A percentile compares a stretch with the other conserved stretches of the same genome.
Conservation (phyloP, 2,888 invertebrate species). For the Taphrorychus bicolor region DNA sequence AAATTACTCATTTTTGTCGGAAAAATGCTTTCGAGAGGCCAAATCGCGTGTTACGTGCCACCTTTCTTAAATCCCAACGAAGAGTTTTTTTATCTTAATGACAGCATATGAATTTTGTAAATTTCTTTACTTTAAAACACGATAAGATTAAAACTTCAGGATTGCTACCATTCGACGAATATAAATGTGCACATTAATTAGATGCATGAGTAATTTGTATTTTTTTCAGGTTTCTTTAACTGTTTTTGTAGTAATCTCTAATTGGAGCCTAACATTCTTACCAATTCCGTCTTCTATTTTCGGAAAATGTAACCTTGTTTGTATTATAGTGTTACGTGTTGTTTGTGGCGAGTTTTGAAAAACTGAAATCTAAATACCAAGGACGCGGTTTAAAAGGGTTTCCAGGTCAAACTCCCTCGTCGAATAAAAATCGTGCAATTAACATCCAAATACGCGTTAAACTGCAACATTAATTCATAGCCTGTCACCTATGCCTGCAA, state of each 20-base stretch:
- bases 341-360: neutral
- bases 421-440: constrained; percentile 29
- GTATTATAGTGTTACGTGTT: neutral
- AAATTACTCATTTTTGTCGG: constrained; percentile 17
- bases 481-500: constrained; percentile 12
- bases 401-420: constrained; percentile 30
- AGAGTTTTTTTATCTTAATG: constrained; percentile 27
- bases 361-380: constrained; percentile 16
- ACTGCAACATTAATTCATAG: constrained; percentile 29
- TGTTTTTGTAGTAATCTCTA: too few relatives aligned
- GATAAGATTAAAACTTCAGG: constrained; percentile 18
- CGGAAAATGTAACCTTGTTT: too few relatives aligned
- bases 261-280: too few relatives aligned
- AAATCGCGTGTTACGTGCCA: constrained; percentile 28
- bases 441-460: constrained; percentile 34
- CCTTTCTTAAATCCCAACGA: constrained; percentile 16
- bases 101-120: constrained; percentile 13
- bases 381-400: constrained; percentile 33
- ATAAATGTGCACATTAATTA: too few relatives aligned
- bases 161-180: constrained; percentile 14
- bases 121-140: constrained; percentile 16
- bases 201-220: too few relatives aligned
- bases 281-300: too few relatives aligned
- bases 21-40: constrained; percentile 15
- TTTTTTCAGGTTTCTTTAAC: neutral